A percentile compares a stretch with the other conserved stretches of the same genome.
These are phyloP conservation scores for Anseranas semipalmata DNA, from an alignment of 2,113 vertebrate genomes.

Conservation along the genomic window DNA sequence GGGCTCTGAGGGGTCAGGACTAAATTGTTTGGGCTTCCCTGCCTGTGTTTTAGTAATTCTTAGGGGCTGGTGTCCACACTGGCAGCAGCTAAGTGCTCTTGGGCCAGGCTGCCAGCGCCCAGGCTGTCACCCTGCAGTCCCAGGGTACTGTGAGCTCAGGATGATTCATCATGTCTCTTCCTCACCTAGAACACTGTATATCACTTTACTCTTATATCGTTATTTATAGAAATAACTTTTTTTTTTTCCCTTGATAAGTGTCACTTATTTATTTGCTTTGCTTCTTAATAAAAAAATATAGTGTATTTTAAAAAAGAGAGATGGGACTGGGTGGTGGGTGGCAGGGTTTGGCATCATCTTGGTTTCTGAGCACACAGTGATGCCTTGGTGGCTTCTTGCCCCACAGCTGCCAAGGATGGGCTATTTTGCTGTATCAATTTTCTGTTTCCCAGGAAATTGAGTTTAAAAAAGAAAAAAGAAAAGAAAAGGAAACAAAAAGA, in stretches of 20 bases:
- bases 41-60: background rate
- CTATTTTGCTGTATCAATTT: background rate
- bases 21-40: fast-evolving
- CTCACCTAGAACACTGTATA: background rate
- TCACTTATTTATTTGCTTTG: constrained; percentile 51
- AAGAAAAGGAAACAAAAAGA: background rate
- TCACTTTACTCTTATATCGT: background rate
- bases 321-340: too few species aligned
- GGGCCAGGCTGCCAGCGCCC: background rate
- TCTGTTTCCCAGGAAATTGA: background rate
- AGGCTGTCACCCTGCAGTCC: background rate
- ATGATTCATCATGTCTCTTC: background rate
- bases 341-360: background rate
- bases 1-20: background rate
- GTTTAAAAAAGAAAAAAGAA: background rate
- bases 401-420: background rate
- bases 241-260: background rate
- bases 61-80: background rate
- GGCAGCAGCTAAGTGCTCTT: background rate
- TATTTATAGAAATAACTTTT: constrained; percentile 45
- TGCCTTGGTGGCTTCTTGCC: background rate
- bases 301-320: background rate
- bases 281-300: background rate
- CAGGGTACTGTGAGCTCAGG: background rate
- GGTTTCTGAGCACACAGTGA: background rate